Evolutionary conservation across 23 tunicate genomes (phyloP).

Genomic region (Trididemnum nubilum): DNA sequence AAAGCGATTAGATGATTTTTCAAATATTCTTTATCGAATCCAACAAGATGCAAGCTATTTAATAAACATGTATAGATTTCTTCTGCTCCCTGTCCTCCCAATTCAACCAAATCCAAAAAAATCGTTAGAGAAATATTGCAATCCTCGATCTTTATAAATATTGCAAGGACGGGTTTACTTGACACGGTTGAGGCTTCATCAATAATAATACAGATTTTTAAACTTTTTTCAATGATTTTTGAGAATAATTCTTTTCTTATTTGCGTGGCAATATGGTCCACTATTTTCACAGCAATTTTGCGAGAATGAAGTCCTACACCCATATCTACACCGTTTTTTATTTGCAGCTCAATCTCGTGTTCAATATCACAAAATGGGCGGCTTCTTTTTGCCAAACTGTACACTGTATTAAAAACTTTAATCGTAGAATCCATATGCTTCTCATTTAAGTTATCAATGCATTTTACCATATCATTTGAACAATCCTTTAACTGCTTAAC

Average conservation of each 20-base stretch:
- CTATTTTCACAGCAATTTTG: conserved; percentile 62
- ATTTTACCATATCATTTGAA: conserved; percentile 18
- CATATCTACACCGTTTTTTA: conserved; percentile 66
- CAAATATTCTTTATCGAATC: conserved; percentile 57
- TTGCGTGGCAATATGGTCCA: conserved; percentile 50
- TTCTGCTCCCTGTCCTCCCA: conserved; percentile 56
- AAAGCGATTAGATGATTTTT: conserved; percentile 42
- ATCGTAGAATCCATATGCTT: conserved; percentile 42
- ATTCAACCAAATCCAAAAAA: conserved; percentile 58
- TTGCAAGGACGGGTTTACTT: conserved; percentile 43
- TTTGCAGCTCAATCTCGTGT: conserved; percentile 61
- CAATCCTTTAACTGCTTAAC: conserved; percentile 33
- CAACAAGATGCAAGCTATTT: conserved; percentile 52
- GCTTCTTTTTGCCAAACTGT: conserved; percentile 58
- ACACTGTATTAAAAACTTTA: conserved; percentile 63
- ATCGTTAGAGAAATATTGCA: conserved; percentile 49
- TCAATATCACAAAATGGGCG: conserved; percentile 47
- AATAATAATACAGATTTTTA: conserved; percentile 53
- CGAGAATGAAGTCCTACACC: conserved; percentile 55
- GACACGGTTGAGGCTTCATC: conserved; percentile 63
- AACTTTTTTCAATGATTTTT: conserved; percentile 54
- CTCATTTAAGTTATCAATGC: conserved; percentile 28
- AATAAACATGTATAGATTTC: conserved; percentile 41
- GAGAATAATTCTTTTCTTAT: conserved; percentile 45
- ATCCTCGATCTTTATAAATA: conserved; percentile 53